Conservation (phyloP, 2,797 vertebrate genomes). For the Prunella strophiata region DNA sequence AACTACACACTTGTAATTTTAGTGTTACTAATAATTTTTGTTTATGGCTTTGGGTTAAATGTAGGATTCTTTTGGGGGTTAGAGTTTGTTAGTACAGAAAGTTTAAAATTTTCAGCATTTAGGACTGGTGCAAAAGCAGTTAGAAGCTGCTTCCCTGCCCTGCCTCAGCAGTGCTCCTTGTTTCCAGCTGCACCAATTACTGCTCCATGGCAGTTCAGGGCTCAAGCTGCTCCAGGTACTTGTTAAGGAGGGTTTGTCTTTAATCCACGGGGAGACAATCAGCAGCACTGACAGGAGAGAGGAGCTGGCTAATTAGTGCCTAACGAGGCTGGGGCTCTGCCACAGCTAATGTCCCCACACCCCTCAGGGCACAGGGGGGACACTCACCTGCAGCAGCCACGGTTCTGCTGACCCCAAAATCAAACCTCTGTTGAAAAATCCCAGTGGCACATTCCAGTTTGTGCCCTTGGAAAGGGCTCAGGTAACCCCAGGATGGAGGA, state of each 20-base stretch:
- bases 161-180: neutral
- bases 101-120: neutral
- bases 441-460: fast-evolving
- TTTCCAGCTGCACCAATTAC: slow-evolving; percentile 90
- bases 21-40: neutral
- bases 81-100: neutral
- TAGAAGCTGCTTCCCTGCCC: slow-evolving; percentile 25
- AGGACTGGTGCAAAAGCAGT: slow-evolving; percentile 4
- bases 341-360: neutral
- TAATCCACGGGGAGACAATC: slow-evolving; percentile 90
- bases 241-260: slow-evolving; percentile 73
- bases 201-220: slow-evolving; percentile 79
- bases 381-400: neutral
- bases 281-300: slow-evolving; percentile 60
- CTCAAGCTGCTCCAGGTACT: slow-evolving; percentile 73
- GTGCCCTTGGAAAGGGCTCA: neutral
- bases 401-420: neutral
- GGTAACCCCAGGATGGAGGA: neutral
- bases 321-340: neutral
- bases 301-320: slow-evolving; percentile 78
- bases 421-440: neutral
- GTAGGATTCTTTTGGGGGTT: neutral
- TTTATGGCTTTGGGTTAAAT: neutral
- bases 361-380: neutral
- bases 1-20: neutral